These are phyloP conservation scores for Aphodius sticticus DNA, from an alignment of 2,888 invertebrate genomes.

Conservation along the genomic window DNA sequence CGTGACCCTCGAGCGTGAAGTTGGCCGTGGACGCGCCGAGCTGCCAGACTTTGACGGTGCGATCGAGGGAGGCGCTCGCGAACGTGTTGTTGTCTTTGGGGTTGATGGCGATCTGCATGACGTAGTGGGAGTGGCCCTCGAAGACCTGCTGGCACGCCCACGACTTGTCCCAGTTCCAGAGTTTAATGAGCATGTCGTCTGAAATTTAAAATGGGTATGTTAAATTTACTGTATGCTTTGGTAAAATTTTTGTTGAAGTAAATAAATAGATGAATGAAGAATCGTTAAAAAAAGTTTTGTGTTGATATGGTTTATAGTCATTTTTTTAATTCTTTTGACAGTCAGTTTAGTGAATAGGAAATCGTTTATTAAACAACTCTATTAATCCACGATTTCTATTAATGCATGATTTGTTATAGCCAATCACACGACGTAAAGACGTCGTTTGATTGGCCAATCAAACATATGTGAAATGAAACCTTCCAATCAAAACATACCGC, in stretches of 20 bases:
- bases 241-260: not conserved
- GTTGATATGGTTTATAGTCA: too few species aligned
- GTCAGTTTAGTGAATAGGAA: too few species aligned
- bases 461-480: too few species aligned
- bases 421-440: too few species aligned
- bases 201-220: conserved; percentile 45
- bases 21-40: conserved; percentile 96
- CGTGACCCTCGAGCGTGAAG: conserved; percentile 97
- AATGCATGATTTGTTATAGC: too few species aligned
- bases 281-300: not conserved
- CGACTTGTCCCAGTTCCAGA: conserved; percentile 99
- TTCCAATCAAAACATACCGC: too few species aligned
- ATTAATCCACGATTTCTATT: too few species aligned
- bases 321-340: too few species aligned
- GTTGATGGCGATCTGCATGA: conserved; percentile 99
- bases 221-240: not conserved
- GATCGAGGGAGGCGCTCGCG: conserved; percentile 98
- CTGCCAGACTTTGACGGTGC: conserved; percentile 98
- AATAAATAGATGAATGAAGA: not conserved
- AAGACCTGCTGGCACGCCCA: conserved; percentile 99
- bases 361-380: too few species aligned
- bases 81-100: conserved; percentile 99
- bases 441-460: too few species aligned
- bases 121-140: conserved; percentile 99
- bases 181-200: conserved; percentile 98